Conservation (phyloP, 2,113 vertebrate species). For the Stigmatopora argus region DNA sequence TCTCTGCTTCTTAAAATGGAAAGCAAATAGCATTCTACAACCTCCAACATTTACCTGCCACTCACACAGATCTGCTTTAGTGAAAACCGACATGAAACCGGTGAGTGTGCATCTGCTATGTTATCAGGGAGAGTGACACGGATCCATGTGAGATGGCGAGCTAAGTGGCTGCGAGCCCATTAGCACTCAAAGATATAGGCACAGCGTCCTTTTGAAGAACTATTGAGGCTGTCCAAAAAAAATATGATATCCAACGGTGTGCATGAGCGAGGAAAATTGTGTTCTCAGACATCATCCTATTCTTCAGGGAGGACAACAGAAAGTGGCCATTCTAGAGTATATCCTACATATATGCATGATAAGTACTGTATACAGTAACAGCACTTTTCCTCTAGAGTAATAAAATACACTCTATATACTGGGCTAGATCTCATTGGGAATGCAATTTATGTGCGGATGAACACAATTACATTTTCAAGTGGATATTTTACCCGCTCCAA, state of each 20-base stretch:
- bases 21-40: conserved; percentile 29
- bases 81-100: conserved; percentile 36
- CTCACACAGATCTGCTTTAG: conserved; percentile 34
- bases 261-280: conserved; percentile 38
- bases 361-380: conserved; percentile 5
- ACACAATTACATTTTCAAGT: neutral
- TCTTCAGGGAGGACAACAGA: conserved; percentile 35
- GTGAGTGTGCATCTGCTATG: conserved; percentile 39
- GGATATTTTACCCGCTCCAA: neutral
- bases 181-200: conserved; percentile 23
- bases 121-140: conserved; percentile 48
- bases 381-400: neutral
- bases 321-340: conserved; percentile 16
- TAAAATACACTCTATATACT: conserved; percentile 5
- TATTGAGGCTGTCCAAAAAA: conserved; percentile 29
- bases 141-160: conserved; percentile 35
- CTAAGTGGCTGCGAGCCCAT: conserved; percentile 30
- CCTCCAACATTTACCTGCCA: conserved; percentile 37
- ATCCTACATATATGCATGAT: neutral
- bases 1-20: conserved; percentile 20
- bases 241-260: conserved; percentile 21
- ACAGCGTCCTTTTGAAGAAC: neutral
- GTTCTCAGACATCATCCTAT: conserved; percentile 20
- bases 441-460: neutral
- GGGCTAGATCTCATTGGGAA: neutral